Evolutionary conservation across 2,113 vertebrate species (phyloP).

Genomic region (Oostethus manadensis): DNA sequence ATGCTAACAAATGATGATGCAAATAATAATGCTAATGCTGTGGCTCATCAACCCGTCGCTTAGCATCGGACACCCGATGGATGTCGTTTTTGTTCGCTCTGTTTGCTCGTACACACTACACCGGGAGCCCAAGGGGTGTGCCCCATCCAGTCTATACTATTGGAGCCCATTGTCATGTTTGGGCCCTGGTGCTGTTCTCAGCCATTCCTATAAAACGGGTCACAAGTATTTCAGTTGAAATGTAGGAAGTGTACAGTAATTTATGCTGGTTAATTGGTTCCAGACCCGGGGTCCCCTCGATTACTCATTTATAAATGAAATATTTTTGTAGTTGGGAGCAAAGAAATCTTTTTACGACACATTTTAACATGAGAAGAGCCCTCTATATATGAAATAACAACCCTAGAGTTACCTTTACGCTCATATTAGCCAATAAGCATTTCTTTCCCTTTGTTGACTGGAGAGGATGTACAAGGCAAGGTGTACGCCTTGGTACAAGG

Average conservation of each 20-base stretch:
- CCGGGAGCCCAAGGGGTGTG: conserved; percentile 30
- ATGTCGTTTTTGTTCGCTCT: conserved; percentile 1
- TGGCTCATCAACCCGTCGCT: conserved; percentile 3
- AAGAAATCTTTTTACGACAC: no score
- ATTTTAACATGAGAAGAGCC: no score
- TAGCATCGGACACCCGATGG: conserved; percentile 5
- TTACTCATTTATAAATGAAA: background rate
- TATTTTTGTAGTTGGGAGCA: no score
- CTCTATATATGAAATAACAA: no score
- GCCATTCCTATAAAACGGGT: background rate
- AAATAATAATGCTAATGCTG: background rate
- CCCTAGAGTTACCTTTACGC: no score
- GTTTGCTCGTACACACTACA: conserved; percentile 13
- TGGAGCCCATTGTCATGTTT: conserved; percentile 52
- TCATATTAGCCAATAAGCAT: no score
- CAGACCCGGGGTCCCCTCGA: background rate
- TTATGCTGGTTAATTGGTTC: background rate
- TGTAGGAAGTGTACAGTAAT: background rate
- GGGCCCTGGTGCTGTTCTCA: conserved; percentile 31
- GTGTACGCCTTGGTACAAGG: no score
- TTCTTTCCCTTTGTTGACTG: no score
- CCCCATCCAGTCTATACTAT: conserved; percentile 46
- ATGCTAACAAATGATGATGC: no score
- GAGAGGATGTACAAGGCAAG: no score
- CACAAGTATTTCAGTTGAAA: background rate